Base-by-base conservation (phyloP, 2,113 vertebrate species). In the Oreochromis aureus region DNA sequence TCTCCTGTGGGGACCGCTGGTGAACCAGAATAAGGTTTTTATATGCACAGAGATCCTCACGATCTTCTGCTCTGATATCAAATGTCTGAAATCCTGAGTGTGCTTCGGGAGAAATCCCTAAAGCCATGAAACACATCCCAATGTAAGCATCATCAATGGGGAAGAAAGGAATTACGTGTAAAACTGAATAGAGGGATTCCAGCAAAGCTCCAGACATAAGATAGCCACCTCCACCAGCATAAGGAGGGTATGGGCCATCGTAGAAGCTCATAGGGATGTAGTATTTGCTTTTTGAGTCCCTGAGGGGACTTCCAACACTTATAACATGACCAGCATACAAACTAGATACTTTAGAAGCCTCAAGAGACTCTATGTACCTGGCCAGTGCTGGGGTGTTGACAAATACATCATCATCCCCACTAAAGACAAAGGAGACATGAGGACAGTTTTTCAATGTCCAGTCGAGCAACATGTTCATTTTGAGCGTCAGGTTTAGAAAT, bases 381-480 rank as follows among this genome's bases (percentile, higher is more conserved):
- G 98, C 89, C 41, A 97, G 41, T 4, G 92, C 95, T 13, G 91
- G 93, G 0, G 97, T 96, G 93, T 98, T 97, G 1, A 96, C 96
- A 12, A 98, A 97, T 7, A 98, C 96, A 6, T 98, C 97, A 7
- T 98, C 97, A 1, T 98, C 97, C 1, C 97, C 97, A 3, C 96
- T 96, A 27, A 97, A 97, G 76, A 97, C 56, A 15, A 97, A 97
- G 46, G 93, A 91, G 4, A 85, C 92, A 0, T 24, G 55, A 4
- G 93, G 89, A 59, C 96, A 97, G 32, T 79, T 36, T 10, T n/a
- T 82, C 63, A 94, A 59, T 3, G 93, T 88, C 97, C 97, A 97
- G 19, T 91, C 69, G 36, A 97, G 89, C 48, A 97, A 95, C 32
- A 90, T 82, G 10, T 96, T 93, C 88, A 96, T 94, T 82, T 97